These are phyloP conservation scores for Platerodrilus igneus DNA, from an alignment of 2,888 invertebrate species.

Conservation along the genomic window DNA sequence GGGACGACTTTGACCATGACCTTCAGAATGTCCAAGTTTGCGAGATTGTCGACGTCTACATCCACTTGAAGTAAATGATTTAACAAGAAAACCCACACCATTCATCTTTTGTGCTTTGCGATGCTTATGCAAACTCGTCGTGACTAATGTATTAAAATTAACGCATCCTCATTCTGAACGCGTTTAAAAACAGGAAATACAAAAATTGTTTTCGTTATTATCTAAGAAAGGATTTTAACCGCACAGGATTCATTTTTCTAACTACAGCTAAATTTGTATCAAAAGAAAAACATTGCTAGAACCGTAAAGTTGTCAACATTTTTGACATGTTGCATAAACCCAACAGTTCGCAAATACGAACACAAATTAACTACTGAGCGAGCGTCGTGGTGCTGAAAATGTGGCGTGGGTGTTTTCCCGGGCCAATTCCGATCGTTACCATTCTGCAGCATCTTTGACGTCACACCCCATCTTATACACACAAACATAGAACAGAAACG, in stretches of 20 bases:
- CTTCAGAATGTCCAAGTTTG: slow-evolving; percentile 31
- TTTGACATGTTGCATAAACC: too few species aligned
- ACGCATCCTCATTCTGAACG: too few species aligned
- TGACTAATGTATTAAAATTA: too few species aligned
- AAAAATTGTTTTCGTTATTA: too few species aligned
- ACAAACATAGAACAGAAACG: slow-evolving; percentile 16
- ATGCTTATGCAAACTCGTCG: too few species aligned
- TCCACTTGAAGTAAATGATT: slow-evolving; percentile 59
- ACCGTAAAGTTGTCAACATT: too few species aligned
- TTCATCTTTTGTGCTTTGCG: slow-evolving; percentile 48
- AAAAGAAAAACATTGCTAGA: too few species aligned
- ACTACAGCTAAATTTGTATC: too few species aligned
- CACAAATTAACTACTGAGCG: slow-evolving; percentile 38
- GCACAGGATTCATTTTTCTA: too few species aligned
- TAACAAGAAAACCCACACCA: slow-evolving; percentile 59
- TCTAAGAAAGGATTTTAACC: too few species aligned
- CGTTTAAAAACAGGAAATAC: too few species aligned
- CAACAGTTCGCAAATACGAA: slow-evolving; percentile 40
- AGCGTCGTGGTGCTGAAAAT: too few species aligned
- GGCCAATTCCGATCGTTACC: slow-evolving; percentile 44
- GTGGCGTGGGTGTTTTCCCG: slow-evolving; percentile 33
- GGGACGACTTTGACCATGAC: slow-evolving; percentile 45
- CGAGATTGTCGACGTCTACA: slow-evolving; percentile 57
- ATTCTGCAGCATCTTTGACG: slow-evolving; percentile 44
- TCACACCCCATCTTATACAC: slow-evolving; percentile 32